Evolutionary conservation across 23 tunicate genomes (phyloP).

Genomic region (Diplosoma virens): DNA sequence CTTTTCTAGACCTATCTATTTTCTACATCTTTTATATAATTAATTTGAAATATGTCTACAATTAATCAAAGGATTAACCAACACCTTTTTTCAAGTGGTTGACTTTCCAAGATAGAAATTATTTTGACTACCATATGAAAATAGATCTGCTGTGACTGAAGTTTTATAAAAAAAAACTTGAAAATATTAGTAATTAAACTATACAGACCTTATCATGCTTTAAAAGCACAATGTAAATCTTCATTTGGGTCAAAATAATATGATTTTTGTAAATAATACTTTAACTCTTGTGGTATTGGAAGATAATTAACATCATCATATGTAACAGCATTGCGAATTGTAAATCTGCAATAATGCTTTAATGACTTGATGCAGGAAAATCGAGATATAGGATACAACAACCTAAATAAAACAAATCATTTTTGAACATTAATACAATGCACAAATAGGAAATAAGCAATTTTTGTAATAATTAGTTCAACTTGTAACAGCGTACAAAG

Average conservation of each 20-base stretch:
- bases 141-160: no score
- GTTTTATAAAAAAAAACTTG: no score
- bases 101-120: no score
- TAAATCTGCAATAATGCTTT: slow-evolving; percentile 56
- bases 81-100: no score
- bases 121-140: no score
- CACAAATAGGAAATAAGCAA: not conserved
- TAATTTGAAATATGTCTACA: no score
- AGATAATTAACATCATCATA: slow-evolving; percentile 29
- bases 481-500: not conserved
- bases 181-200: no score
- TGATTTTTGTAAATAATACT: slow-evolving; percentile 37
- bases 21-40: no score
- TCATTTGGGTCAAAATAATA: slow-evolving; percentile 78
- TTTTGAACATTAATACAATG: not conserved
- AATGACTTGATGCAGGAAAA: slow-evolving; percentile 72
- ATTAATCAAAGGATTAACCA: no score
- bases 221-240: slow-evolving; percentile 47
- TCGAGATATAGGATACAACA: slow-evolving; percentile 75
- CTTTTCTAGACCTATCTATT: no score
- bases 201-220: not conserved
- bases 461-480: not conserved
- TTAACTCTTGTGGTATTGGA: slow-evolving; percentile 43
- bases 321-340: slow-evolving; percentile 46
- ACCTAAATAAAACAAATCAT: slow-evolving; percentile 35